phyloP scores from a whole-genome alignment of 2,113 vertebrate genomes.

The Ceyx cyanopectus region DNA sequence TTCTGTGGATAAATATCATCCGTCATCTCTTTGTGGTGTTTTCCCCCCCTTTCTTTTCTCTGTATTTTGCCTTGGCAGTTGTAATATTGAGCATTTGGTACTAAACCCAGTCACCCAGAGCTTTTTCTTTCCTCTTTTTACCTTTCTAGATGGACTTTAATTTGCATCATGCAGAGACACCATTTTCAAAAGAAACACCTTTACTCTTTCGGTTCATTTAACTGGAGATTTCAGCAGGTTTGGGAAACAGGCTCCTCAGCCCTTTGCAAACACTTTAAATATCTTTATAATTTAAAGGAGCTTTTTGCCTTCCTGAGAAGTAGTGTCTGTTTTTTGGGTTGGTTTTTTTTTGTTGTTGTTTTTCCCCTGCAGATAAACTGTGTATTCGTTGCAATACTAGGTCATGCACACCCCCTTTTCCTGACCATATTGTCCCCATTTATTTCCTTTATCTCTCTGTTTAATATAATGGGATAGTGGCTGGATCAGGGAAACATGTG shows the following conservation, averaged over 20 bases:
- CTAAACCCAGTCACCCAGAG: not conserved
- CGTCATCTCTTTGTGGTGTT: not conserved
- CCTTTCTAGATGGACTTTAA: not conserved
- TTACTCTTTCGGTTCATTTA: slow-evolving; percentile 25
- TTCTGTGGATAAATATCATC: not conserved
- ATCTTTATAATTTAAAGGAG: not conserved
- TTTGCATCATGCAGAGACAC: not conserved
- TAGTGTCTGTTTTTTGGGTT: not conserved
- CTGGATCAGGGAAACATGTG: slow-evolving; percentile 22
- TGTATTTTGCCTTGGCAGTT: not conserved
- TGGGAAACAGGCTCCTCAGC: not conserved
- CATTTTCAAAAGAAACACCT: not conserved
- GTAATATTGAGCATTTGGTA: not conserved
- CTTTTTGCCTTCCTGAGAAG: not conserved
- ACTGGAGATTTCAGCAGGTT: not conserved
- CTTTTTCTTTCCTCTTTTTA: not conserved
- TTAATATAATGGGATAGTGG: slow-evolving; percentile 3
- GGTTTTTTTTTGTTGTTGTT: not conserved
- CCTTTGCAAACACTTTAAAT: not conserved
- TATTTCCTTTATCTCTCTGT: slow-evolving; percentile 50
- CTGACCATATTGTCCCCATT: slow-evolving; percentile 27
- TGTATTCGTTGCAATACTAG: slow-evolving; percentile 3
- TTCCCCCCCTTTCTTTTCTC: not conserved
- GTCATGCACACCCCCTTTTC: slow-evolving; percentile 1
- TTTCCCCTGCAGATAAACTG: not conserved